Base-by-base conservation (phyloP, 2,888 invertebrate genomes). In the Hemithea aestivaria region DNA sequence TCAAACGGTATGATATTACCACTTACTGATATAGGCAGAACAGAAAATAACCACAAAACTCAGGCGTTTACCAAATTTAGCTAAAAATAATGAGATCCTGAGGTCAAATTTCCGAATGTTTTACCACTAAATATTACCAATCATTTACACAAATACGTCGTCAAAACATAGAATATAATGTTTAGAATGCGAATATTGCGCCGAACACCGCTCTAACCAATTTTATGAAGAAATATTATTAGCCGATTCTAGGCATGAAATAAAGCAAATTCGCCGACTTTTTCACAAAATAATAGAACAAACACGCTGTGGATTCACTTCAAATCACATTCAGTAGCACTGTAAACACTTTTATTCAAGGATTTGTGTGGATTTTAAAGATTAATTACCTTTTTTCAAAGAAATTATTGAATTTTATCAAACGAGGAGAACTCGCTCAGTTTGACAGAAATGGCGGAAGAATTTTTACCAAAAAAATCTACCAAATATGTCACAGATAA, bases 301-400 rank as follows among this genome's bases (percentile, higher is more conserved):
- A 48, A 33, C 6, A 12, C 28, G 33, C 31, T 16, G 35, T 23
- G 27, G 27, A 33, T 31, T 20, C 46, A 62, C 43, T 39, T 41
- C 37, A 20, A 32, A 38, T 47, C 20, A 36, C 26, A 21, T 6
- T 8, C 23, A 24, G 7, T 7, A 7, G 25, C 21, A 8, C 10
- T 20, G 6, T 5, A 0, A 1, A 1, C 8, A 4, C 7, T 22
- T 38, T 24, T 10, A 7, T 7, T 3, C n/a, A 20, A 50, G 7
- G 74, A 78, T 78, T 68, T 53, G 20, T 24, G 7, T 39, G 43
- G 39, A 53, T 58, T 51, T 43, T 45, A 11, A 20, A 34, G 74
- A 76, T 76, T 60, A 35, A 53, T 67, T 76, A 78, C 77, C 76
- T 75, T 66, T 45, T 48, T 28, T 29, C 45, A 58, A 51, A 35